phyloP scores from a whole-genome alignment of 92 coral and sea anemone species.

The Blastomussa wellsi region DNA sequence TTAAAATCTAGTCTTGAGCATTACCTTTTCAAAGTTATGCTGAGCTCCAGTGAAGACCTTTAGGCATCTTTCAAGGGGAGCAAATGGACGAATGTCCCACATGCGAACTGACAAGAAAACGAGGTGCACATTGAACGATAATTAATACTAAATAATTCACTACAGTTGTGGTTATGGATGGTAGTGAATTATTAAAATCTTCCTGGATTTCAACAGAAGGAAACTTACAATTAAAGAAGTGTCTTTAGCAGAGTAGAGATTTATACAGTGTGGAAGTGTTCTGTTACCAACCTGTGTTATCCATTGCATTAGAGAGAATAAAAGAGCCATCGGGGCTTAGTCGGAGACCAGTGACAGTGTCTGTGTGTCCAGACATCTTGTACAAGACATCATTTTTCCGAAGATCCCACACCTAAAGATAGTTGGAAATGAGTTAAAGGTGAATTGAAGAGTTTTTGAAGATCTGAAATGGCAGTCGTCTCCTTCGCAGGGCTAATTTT shows the following conservation, averaged over 20 bases:
- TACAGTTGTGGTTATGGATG: no score
- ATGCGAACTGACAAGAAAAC: constrained; percentile 77
- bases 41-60: constrained; percentile 96
- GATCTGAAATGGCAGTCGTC: neutral
- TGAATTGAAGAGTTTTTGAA: neutral
- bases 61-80: constrained; percentile 97
- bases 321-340: constrained; percentile 97
- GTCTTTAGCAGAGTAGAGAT: no score
- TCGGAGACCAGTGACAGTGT: constrained; percentile 87
- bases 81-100: constrained; percentile 99
- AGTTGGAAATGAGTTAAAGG: neutral
- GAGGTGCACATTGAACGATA: no score
- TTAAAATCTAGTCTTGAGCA: neutral
- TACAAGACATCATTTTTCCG: constrained; percentile 93
- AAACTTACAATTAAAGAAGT: no score
- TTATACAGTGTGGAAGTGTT: no score
- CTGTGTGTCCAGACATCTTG: constrained; percentile 97
- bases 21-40: constrained; percentile 98
- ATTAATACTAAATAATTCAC: no score
- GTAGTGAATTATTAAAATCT: no score
- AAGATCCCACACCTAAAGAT: constrained; percentile 93
- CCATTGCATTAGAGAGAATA: constrained; percentile 93
- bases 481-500: no score
- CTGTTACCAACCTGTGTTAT: constrained; percentile 81
- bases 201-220: no score